Conservation (phyloP, 1,140 invertebrate species). For the Anastrepha obliqua region DNA sequence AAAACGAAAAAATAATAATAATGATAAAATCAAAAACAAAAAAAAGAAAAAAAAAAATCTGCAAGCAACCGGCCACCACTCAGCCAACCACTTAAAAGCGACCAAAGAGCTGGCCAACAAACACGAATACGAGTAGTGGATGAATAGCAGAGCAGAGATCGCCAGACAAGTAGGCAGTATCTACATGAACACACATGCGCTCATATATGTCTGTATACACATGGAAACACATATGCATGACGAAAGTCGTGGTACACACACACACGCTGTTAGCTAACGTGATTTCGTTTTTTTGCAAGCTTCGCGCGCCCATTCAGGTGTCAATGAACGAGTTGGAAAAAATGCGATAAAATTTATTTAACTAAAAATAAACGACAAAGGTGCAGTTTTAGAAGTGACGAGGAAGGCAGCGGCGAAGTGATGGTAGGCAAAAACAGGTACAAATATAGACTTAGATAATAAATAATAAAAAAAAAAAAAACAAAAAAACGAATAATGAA, state of each 20-base stretch:
- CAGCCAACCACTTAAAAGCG: neutral
- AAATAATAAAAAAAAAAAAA: conserved; percentile 7
- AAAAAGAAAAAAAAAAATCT: neutral
- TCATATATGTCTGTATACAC: neutral
- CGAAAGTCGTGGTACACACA: neutral
- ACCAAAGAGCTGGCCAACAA: neutral
- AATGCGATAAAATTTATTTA: conserved; percentile 33
- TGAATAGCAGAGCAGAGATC: neutral
- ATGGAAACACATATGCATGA: neutral
- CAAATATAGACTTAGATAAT: neutral
- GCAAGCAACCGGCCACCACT: neutral
- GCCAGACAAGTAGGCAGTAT: conserved; percentile 20
- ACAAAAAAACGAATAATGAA: neutral
- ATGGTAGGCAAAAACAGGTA: neutral
- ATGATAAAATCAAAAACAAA: neutral
- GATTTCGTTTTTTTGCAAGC: neutral
- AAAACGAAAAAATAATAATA: neutral
- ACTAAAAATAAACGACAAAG: conserved; percentile 29
- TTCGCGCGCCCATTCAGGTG: conserved; percentile 13
- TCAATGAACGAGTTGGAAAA: conserved; percentile 30
- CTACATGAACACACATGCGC: neutral
- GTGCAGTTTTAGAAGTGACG: neutral
- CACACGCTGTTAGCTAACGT: neutral
- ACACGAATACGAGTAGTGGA: neutral
- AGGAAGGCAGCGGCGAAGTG: neutral